These are phyloP conservation scores for Channa striata DNA, from an alignment of 2,797 vertebrate species.

Conservation along the genomic window DNA sequence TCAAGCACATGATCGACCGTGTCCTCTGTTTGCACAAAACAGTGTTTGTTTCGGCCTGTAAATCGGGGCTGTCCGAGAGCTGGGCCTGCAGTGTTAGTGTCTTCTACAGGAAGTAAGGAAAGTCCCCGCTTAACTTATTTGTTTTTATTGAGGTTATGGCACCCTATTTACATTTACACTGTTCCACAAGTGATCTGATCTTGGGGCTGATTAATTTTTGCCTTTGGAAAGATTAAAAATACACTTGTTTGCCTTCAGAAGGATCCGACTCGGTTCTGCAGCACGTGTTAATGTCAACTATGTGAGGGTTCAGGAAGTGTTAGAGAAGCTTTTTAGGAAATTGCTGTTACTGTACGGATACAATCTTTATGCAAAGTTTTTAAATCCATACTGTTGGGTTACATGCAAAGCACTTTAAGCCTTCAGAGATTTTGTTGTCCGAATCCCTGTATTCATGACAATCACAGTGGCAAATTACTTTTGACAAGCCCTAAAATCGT, in stretches of 20 bases:
- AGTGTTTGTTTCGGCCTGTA: slow-evolving; percentile 65
- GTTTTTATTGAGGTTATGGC: slow-evolving; percentile 11
- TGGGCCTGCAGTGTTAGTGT: slow-evolving; percentile 26
- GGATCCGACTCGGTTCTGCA: slow-evolving; percentile 16
- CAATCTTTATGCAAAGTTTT: slow-evolving; percentile 6
- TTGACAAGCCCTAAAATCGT: background rate
- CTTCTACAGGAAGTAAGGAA: slow-evolving; percentile 52
- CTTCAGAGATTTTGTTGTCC: too few species aligned
- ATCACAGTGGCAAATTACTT: too few species aligned
- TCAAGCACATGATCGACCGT: slow-evolving; percentile 77
- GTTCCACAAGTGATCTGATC: slow-evolving; percentile 1
- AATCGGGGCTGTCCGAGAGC: slow-evolving; percentile 38
- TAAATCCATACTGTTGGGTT: background rate
- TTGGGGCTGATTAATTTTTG: slow-evolving; percentile 11
- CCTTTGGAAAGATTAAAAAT: slow-evolving; percentile 5
- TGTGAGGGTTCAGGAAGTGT: slow-evolving; percentile 34
- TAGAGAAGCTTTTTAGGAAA: slow-evolving; percentile 12
- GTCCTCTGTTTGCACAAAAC: slow-evolving; percentile 67
- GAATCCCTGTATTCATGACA: too few species aligned
- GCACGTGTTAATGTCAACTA: slow-evolving; percentile 31
- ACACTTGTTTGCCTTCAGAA: slow-evolving; percentile 8
- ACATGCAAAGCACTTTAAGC: too few species aligned
- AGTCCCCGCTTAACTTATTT: slow-evolving; percentile 39
- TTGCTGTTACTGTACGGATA: background rate
- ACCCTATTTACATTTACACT: background rate